Conservation (phyloP, 1,140 invertebrate genomes). For the Tetramorium simillimum region DNA sequence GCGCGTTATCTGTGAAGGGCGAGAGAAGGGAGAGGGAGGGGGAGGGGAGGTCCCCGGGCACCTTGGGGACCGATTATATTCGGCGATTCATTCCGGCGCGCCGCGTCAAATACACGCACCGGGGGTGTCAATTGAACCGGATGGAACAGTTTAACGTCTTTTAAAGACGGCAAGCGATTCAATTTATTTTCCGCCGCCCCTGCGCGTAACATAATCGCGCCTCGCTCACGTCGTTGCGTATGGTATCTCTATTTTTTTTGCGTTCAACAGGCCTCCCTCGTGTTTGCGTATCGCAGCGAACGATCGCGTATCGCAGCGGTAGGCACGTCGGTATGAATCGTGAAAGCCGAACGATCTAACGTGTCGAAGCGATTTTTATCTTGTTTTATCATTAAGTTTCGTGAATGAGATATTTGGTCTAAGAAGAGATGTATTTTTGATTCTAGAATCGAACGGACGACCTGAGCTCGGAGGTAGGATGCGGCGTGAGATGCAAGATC, state of each 20-base stretch:
- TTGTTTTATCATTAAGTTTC: background rate
- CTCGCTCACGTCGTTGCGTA: slow-evolving; percentile 9
- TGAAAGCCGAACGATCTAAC: background rate
- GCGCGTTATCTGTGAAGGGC: slow-evolving; percentile 25
- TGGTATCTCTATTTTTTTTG: slow-evolving; percentile 12
- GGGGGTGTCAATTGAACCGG: slow-evolving; percentile 82
- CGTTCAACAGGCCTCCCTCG: background rate
- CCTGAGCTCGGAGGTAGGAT: slow-evolving; percentile 87
- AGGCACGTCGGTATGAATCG: no score
- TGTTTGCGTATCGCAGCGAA: background rate
- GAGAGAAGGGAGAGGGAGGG: background rate
- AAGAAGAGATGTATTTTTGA: slow-evolving; percentile 59
- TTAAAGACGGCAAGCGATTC: slow-evolving; percentile 82
- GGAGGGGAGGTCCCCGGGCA: no score
- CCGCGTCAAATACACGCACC: slow-evolving; percentile 58
- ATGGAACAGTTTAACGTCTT: slow-evolving; percentile 82
- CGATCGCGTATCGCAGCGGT: background rate
- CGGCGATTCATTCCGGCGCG: slow-evolving; percentile 76
- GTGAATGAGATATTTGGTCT: background rate
- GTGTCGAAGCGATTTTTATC: background rate
- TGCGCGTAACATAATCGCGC: slow-evolving; percentile 48
- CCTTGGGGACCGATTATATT: slow-evolving; percentile 74
- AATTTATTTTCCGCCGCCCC: slow-evolving; percentile 80
- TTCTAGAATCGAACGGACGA: slow-evolving; percentile 89
- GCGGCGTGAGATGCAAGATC: slow-evolving; percentile 88